Evolutionary conservation across 2,113 vertebrate genomes (phyloP).

Genomic region (Hipposideros armiger): DNA sequence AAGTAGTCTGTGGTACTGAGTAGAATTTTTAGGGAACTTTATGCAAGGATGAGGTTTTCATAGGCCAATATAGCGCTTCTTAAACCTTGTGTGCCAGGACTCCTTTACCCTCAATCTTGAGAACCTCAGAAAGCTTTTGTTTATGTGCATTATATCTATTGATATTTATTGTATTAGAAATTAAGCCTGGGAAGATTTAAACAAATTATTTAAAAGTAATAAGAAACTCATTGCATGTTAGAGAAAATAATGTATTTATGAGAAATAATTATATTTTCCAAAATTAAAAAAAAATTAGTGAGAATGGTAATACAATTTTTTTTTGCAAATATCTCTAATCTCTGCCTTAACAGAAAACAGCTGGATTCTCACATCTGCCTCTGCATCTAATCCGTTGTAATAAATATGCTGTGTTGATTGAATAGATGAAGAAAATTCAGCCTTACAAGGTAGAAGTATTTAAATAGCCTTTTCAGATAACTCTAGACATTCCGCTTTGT

Average conservation of each 20-base stretch:
- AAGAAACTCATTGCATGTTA: background rate
- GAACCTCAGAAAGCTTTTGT: slow-evolving; percentile 10
- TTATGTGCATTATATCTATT: background rate
- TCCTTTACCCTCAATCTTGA: background rate
- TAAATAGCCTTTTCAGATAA: slow-evolving; percentile 19
- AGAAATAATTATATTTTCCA: slow-evolving; percentile 23
- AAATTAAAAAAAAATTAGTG: slow-evolving; percentile 37
- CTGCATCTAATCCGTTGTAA: background rate
- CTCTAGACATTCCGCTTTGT: background rate
- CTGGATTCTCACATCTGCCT: background rate
- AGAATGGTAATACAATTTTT: background rate
- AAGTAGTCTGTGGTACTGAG: background rate
- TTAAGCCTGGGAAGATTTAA: background rate
- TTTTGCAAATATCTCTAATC: background rate
- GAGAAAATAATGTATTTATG: background rate
- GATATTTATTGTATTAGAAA: background rate
- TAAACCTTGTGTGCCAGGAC: background rate
- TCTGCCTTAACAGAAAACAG: slow-evolving; percentile 14
- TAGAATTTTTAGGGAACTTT: background rate
- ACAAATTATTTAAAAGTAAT: slow-evolving; percentile 17
- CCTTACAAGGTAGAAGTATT: background rate
- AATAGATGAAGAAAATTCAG: slow-evolving; percentile 46
- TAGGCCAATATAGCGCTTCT: background rate
- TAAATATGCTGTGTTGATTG: background rate
- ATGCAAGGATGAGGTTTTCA: background rate